Conservation (phyloP, 2,888 invertebrate genomes). For the Pollenia labialis region DNA sequence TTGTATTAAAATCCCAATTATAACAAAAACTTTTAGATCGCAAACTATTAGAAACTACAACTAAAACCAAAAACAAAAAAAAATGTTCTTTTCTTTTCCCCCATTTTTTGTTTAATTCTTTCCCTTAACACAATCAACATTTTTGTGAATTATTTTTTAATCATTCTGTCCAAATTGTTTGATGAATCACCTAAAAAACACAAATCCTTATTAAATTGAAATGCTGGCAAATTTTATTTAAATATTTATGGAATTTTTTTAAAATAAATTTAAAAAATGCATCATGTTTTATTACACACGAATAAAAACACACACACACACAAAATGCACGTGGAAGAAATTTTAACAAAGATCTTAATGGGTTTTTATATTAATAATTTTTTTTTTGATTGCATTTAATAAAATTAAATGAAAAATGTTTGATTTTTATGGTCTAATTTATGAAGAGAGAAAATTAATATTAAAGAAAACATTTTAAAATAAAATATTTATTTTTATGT, state of each 20-base stretch:
- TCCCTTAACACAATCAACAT: slow-evolving; percentile 15
- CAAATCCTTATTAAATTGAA: background rate
- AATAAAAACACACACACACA: background rate
- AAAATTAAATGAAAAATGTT: background rate
- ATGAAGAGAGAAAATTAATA: background rate
- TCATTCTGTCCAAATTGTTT: background rate
- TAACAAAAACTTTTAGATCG: background rate
- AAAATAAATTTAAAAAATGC: slow-evolving; percentile 10
- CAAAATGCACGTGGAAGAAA: slow-evolving; percentile 21
- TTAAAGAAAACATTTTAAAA: background rate
- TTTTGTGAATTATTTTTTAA: background rate
- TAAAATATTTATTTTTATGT: too few relatives aligned
- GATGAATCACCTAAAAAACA: background rate
- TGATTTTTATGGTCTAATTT: too few relatives aligned
- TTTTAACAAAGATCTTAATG: slow-evolving; percentile 14
- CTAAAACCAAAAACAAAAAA: background rate
- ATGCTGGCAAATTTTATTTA: slow-evolving; percentile 3
- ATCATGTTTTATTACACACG: slow-evolving; percentile 24
- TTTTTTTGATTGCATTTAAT: background rate
- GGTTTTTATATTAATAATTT: background rate
- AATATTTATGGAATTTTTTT: background rate
- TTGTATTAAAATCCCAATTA: background rate
- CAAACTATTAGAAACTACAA: background rate
- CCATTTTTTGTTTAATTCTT: background rate
- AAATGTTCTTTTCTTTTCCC: slow-evolving; percentile 10